A percentile compares a stretch with the other conserved stretches of the same genome.
Conservation (phyloP, 2,797 vertebrate genomes). For the Enteromius unitaeniatus region DNA sequence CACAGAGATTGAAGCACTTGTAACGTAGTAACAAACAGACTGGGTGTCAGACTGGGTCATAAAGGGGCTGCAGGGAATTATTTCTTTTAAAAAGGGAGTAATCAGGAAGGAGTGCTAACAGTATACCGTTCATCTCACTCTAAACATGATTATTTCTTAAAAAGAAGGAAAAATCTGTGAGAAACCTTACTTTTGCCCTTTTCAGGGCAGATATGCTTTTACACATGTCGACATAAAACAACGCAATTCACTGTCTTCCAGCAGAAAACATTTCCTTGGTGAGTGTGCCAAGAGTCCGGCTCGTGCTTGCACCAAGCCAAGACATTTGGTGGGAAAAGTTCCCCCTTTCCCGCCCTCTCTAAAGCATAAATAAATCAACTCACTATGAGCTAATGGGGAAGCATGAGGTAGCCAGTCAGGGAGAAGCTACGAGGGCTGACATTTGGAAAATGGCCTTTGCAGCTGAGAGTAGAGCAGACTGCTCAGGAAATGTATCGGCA, state of each 20-base stretch:
- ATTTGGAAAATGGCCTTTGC: conserved; percentile 67
- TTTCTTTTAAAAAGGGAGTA: neutral
- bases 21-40: neutral
- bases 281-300: conserved; percentile 65
- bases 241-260: conserved; percentile 18
- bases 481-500: conserved; percentile 55
- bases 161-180: neutral
- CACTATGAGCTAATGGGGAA: conserved; percentile 78
- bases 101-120: neutral
- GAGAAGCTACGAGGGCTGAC: conserved; percentile 53
- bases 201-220: conserved; percentile 26
- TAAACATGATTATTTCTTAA: conserved; percentile 8
- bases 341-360: conserved; percentile 74
- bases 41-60: neutral
- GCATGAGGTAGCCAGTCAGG: conserved; percentile 69
- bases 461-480: conserved; percentile 68
- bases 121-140: neutral
- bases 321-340: conserved; percentile 80
- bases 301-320: conserved; percentile 75
- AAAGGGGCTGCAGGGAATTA: neutral
- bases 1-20: neutral
- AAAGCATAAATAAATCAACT: conserved; percentile 84
- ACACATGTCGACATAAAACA: conserved; percentile 17
- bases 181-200: conserved; percentile 17
- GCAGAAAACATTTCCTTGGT: conserved; percentile 51